Evolutionary conservation across 2,113 vertebrate genomes (phyloP), one percentile per base, ranked within the genome.

Genomic region (Seriola quinqueradiata): DNA sequence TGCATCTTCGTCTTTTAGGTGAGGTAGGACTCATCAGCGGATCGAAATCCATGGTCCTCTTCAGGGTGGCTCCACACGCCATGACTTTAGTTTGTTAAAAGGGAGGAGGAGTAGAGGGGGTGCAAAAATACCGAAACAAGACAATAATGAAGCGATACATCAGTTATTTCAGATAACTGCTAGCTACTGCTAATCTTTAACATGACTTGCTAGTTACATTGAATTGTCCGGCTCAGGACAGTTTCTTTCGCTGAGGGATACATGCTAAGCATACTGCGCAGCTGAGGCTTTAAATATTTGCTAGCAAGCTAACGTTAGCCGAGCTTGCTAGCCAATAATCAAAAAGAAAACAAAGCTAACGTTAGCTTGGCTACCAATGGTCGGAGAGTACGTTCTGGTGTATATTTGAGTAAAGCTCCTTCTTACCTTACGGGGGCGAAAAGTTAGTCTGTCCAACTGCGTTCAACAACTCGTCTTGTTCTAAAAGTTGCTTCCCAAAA

Each of bases 31-130:
- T 98, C 92, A 98, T 95, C 85, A 99, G 93, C 19, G 98, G 97
- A 94, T 99, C 98, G 91, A 99, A 99, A 95, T 99, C 98, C 95
- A 98, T 96, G 96, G 96, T 98, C 96, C 98, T 96, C 96, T 99
- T 99, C 81, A 99, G 95, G 86, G 98, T 99, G 89, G 98, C 98
- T 93, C 97, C 97, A 91, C 98, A 99, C 89, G 98, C 98, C 98
- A 99, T 99, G 93, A 81, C 92, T 92, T 84, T 19, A 83, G 69
- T 75, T 79, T 82, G 79, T 75, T 70, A 36, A 77, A 28, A 79
- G 25, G 14, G 54, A 42, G 17, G 40, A 58, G 38, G 38, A 2
- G 54, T 19, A 40, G 28, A 25, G 65, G 54, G 66, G 40, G 61
- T n/a, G 28, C 25, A 54, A 60, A 75, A 75, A 82, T 48, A 66